A percentile compares a stretch with the other conserved stretches of the same genome.
Conservation (phyloP, 2,113 vertebrate species). For the Mirounga angustirostris region DNA sequence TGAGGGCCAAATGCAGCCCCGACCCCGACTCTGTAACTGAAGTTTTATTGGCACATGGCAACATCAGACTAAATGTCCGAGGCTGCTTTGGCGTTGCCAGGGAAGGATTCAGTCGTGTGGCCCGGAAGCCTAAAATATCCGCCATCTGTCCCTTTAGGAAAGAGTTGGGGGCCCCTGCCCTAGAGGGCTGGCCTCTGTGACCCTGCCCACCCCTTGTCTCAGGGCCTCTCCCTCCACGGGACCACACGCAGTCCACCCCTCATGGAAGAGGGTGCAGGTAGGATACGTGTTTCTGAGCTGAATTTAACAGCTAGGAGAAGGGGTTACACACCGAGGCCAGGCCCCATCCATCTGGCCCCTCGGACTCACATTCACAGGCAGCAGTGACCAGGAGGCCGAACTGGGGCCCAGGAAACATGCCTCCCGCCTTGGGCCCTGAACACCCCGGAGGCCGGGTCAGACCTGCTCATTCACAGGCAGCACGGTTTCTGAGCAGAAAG, state of each 20-base stretch:
- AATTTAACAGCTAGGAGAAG: neutral
- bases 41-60: neutral
- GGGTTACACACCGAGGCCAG: neutral
- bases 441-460: rapidly evolving
- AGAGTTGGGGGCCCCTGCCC: neutral
- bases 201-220: neutral
- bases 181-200: neutral
- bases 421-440: too few species aligned
- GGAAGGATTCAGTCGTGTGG: too few species aligned
- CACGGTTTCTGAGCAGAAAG: neutral
- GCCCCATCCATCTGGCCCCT: neutral
- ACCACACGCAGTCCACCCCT: rapidly evolving
- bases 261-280: neutral
- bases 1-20: rapidly evolving
- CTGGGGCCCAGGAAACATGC: rapidly evolving
- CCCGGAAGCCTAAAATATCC: neutral
- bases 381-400: neutral
- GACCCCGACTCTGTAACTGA: neutral
- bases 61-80: rapidly evolving
- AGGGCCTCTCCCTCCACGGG: rapidly evolving
- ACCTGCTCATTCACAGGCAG: rapidly evolving
- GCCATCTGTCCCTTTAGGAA: neutral
- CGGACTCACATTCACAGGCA: neutral
- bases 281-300: neutral
- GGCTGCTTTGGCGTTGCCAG: too few species aligned